A percentile compares a stretch with the other conserved stretches of the same genome.
phyloP scores from a whole-genome alignment of 1,140 invertebrate species.

The Argopecten irradians region DNA sequence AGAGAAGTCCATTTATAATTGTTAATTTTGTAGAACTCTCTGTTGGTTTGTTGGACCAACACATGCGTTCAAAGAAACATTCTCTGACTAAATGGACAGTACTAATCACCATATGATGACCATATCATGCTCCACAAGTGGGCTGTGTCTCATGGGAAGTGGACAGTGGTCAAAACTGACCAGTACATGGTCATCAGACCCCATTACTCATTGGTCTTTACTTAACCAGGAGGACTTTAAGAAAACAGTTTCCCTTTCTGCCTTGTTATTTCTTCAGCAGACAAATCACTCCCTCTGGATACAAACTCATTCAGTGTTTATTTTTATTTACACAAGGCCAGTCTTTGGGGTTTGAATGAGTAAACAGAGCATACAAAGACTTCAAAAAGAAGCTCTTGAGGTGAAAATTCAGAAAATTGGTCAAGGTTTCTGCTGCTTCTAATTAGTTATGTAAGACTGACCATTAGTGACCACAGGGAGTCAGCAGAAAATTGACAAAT shows the following conservation, averaged over 20 bases:
- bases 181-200: neutral
- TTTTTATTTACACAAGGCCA: neutral
- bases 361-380: neutral
- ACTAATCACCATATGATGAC: slow-evolving; percentile 3
- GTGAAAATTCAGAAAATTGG: slow-evolving; percentile 4
- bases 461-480: slow-evolving; percentile 20
- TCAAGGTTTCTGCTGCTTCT: slow-evolving; percentile 1
- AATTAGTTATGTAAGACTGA: neutral
- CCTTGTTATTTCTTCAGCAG: neutral
- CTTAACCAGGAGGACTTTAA: neutral
- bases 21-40: neutral
- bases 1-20: neutral
- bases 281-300: neutral
- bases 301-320: neutral
- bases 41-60: neutral
- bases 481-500: slow-evolving; percentile 9
- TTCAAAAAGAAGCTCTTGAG: slow-evolving; percentile 3
- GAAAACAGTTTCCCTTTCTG: slow-evolving; percentile 10
- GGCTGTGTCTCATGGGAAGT: neutral
- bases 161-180: neutral
- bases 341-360: neutral
- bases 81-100: neutral
- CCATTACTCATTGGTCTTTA: neutral
- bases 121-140: neutral
- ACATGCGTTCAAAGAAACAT: too few relatives aligned